Evolutionary conservation across 2,888 invertebrate species (phyloP), one percentile per base, ranked within the genome.

Genomic region (Blera fallax): DNA sequence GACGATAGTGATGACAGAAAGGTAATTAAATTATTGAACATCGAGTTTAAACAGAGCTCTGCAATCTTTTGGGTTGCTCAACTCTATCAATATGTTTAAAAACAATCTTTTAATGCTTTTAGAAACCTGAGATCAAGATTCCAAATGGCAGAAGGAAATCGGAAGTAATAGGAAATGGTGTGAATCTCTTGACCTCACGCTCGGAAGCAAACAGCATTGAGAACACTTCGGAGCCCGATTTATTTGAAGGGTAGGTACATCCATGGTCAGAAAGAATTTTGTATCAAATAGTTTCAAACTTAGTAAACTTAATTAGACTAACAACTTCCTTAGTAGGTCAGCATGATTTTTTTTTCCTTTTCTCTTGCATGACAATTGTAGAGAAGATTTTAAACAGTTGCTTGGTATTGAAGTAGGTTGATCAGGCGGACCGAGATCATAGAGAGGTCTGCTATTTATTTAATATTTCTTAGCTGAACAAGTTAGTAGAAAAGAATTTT

Each of bases 1-100:
- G 96, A 96, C 73, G 91, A 91, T 7, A 69, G 60, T 64, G 87
- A 84, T 3, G 72, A 82, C 7, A 79, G 45, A 67, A 91, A 90
- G 89, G 91, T 91, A 60, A 81, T n/a, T n/a, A n/a, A n/a, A n/a
- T n/a, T n/a, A 87, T 64, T 43, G 11, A 11, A 10, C 7, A 45
- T n/a, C n/a, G n/a, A n/a, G n/a, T n/a, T n/a, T n/a, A n/a, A n/a
- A n/a, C n/a, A n/a, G n/a, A n/a, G n/a, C n/a, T n/a, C n/a, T n/a
- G n/a, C n/a, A n/a, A n/a, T n/a, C n/a, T n/a, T n/a, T n/a, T n/a
- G n/a, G n/a, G n/a, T n/a, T n/a, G n/a, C n/a, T n/a, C n/a, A n/a
- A n/a, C n/a, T n/a, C 45, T 7, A n/a, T 3, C 3, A 11, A n/a
- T 7, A 16, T 16, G 8, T 10, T 7, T 32, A n/a, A 29, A 3